These are phyloP conservation scores for Poeciliopsis turneri DNA, from an alignment of 2,797 vertebrate genomes.

Conservation along the genomic window DNA sequence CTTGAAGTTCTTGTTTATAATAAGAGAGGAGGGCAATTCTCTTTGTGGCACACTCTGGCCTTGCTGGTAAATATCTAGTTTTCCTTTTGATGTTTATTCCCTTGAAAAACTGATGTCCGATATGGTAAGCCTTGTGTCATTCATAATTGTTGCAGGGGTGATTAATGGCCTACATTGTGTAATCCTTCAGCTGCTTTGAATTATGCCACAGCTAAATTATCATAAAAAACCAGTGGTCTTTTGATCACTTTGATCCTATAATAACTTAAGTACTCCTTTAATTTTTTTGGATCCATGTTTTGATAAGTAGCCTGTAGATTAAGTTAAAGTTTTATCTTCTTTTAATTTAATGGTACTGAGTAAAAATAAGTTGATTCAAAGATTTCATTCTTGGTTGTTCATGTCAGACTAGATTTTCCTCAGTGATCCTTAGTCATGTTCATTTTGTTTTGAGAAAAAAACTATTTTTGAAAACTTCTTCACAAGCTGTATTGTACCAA, in stretches of 20 bases:
- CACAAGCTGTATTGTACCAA: constrained; percentile 4
- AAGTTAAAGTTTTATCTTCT: background rate
- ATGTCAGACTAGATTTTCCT: background rate
- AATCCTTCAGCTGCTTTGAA: background rate
- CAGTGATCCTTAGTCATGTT: background rate
- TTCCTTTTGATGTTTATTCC: constrained; percentile 22
- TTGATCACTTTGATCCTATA: background rate
- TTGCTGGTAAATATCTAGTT: constrained; percentile 29
- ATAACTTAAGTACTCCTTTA: background rate
- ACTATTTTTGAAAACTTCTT: background rate
- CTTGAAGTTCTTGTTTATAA: constrained; percentile 67
- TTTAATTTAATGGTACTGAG: background rate
- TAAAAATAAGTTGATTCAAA: background rate
- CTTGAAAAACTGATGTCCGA: background rate
- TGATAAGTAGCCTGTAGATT: background rate
- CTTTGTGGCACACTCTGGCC: constrained; percentile 35
- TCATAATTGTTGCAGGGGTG: background rate
- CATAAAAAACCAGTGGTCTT: background rate
- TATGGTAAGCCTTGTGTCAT: background rate
- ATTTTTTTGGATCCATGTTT: background rate
- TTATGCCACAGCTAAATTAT: background rate
- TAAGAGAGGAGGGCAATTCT: constrained; percentile 47
- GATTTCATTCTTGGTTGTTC: background rate
- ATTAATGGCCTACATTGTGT: background rate
- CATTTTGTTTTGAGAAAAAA: background rate